Evolutionary conservation across 2,888 invertebrate species (phyloP).

Genomic region (Craniophora ligustri): DNA sequence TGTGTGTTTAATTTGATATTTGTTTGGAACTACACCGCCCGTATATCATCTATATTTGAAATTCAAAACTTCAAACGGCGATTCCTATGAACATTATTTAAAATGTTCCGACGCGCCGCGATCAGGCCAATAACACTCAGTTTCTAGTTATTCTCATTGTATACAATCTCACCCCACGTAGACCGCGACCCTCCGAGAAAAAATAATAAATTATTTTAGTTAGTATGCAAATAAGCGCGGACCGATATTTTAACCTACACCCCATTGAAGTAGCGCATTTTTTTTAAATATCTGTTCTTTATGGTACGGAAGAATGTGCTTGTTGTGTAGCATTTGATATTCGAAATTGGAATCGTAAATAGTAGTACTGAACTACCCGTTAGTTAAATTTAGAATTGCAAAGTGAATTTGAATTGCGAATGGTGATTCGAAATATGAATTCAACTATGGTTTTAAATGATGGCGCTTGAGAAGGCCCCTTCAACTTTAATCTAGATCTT

Average conservation of each 20-base stretch:
- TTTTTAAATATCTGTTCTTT: constrained; percentile 78
- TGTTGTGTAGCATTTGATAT: constrained; percentile 53
- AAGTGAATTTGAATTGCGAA: constrained; percentile 46
- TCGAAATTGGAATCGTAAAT: constrained; percentile 53
- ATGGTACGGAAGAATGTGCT: constrained; percentile 74
- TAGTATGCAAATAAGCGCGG: constrained; percentile 87
- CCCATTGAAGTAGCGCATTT: constrained; percentile 80
- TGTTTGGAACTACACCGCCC: constrained; percentile 71
- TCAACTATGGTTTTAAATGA: constrained; percentile 57
- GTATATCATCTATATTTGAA: constrained; percentile 66
- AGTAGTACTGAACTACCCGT: constrained; percentile 25
- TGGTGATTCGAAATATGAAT: constrained; percentile 52
- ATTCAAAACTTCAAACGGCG: constrained; percentile 66
- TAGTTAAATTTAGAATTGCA: constrained; percentile 27
- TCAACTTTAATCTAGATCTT: constrained; percentile 81
- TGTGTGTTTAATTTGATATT: constrained; percentile 81
- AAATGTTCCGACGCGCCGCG: constrained; percentile 70
- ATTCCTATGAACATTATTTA: constrained; percentile 70
- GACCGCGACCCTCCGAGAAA: constrained; percentile 82
- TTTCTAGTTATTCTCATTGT: constrained; percentile 85
- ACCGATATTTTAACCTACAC: constrained; percentile 87
- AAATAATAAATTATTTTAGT: constrained; percentile 89
- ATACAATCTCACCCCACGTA: constrained; percentile 78
- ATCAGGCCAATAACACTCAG: constrained; percentile 86
- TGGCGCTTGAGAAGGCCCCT: constrained; percentile 64